Evolutionary conservation across 1,140 invertebrate species (phyloP), one percentile per base, ranked within the genome.

Genomic region (Mactra quadrangularis): DNA sequence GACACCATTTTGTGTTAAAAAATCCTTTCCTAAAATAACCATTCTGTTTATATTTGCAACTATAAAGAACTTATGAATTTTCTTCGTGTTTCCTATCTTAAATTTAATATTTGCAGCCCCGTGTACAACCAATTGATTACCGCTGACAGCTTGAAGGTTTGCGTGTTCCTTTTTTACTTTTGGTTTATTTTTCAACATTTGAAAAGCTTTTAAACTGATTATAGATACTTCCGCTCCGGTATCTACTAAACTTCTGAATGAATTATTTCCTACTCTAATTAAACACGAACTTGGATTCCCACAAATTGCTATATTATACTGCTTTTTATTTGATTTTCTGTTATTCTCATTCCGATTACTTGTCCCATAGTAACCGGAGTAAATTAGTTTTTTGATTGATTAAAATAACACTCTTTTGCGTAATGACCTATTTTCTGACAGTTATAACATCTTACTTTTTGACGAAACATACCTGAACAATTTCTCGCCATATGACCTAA

Each of bases 21-120:
- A 75, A 59, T 75, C 55, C 29, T 53, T 75, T 4, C 72, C 72
- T 59, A 75, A 19, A 59, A 75, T 75, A 50, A 17, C 72, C 19
- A 25, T 75, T 55, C 38, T 66, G n/a, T 81, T 75, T 6, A 75
- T 75, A 41, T 57, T 22, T 38, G n/a, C 13, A 11, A 75, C 55
- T 6, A 75, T 33, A 19, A 57, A 19, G 45, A 75, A 75, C 19
- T 38, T 38, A 45, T 75, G 72, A 4, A 3, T 41, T 35, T 50
- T 3, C 31, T 60, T 75, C 35, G 7, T 4, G 9, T 13, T 35
- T 13, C 53, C 53, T 22, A 60, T 59, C 59, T 59, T n/a, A 59
- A 60, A 75, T 15, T 57, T 19, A 17, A 45, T 19, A 6, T 9
- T n/a, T 59, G 27, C 15, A 17, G 11, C 29, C 2, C 68, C 68